A percentile compares a stretch with the other conserved stretches of the same genome.
phyloP scores from a whole-genome alignment of 2,113 vertebrate species.

The Caretta caretta region DNA sequence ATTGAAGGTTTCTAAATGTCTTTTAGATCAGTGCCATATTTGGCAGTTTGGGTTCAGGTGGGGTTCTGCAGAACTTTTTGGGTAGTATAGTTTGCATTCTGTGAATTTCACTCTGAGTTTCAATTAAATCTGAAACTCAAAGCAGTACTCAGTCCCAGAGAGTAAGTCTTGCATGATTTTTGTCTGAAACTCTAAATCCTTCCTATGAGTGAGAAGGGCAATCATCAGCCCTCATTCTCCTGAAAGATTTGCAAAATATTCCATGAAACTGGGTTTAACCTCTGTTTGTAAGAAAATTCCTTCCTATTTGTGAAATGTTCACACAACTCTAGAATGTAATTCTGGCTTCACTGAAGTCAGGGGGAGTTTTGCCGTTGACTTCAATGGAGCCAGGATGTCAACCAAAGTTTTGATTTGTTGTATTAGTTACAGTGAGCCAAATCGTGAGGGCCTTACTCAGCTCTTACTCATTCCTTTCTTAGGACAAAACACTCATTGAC shows the following conservation, averaged over 20 bases:
- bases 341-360: neutral
- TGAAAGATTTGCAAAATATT: constrained; percentile 46
- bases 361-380: neutral
- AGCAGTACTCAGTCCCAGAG: constrained; percentile 48
- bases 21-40: neutral
- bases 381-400: constrained; percentile 6
- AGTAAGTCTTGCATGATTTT: constrained; percentile 58
- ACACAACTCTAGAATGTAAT: neutral
- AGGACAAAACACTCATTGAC: constrained; percentile 13
- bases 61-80: constrained; percentile 24
- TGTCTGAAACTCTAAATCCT: constrained; percentile 55
- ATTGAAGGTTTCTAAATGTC: constrained; percentile 31
- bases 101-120: constrained; percentile 44
- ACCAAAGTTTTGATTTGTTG: constrained; percentile 32
- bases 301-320: neutral
- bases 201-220: neutral
- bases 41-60: constrained; percentile 48
- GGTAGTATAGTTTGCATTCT: constrained; percentile 41
- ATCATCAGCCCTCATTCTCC: constrained; percentile 36
- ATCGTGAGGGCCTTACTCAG: neutral
- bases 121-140: constrained; percentile 36
- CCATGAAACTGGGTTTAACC: constrained; percentile 51
- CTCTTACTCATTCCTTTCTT: neutral
- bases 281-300: constrained; percentile 29
- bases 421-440: neutral